Percentiles rank a stretch among this genome's conserved stretches.
Evolutionary conservation across 1,140 invertebrate genomes (phyloP).

Genomic region (Stratiolaelaps scimitus): DNA sequence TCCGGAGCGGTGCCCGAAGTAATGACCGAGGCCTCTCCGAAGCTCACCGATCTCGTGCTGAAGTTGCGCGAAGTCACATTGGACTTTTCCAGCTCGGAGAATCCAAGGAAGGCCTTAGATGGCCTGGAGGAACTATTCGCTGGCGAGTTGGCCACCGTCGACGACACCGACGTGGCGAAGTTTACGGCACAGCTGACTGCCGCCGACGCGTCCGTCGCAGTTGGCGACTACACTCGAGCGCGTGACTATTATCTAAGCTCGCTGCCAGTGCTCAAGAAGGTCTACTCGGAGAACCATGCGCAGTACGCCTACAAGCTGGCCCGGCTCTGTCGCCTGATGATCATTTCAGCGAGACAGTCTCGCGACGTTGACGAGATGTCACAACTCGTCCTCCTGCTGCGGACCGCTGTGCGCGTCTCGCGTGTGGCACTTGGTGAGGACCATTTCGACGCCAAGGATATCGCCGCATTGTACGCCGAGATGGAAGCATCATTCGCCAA

Average conservation of each 20-base stretch:
- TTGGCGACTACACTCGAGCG: neutral
- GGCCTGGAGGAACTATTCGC: neutral
- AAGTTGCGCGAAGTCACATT: neutral
- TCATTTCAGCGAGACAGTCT: neutral
- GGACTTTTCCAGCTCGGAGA: neutral
- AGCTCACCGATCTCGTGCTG: conserved; percentile 13
- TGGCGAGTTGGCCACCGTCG: neutral
- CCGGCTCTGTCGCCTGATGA: conserved; percentile 8
- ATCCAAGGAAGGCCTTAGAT: neutral
- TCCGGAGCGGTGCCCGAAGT: conserved; percentile 13
- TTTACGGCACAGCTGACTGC: neutral
- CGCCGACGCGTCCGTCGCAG: conserved; percentile 6
- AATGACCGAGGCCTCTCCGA: conserved; percentile 6
- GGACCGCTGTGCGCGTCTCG: neutral
- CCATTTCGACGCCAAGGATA: conserved; percentile 14
- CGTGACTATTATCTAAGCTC: neutral
- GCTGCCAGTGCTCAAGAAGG: neutral
- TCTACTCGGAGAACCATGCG: neutral
- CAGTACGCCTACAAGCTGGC: conserved; percentile 13
- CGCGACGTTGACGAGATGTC: neutral
- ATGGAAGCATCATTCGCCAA: neutral
- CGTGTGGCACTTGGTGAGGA: neutral
- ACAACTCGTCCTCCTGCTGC: neutral
- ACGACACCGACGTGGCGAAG: neutral
- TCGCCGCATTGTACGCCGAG: neutral